Conservation (phyloP, 2,797 vertebrate genomes). For the Heteromormyrus szaboi region DNA sequence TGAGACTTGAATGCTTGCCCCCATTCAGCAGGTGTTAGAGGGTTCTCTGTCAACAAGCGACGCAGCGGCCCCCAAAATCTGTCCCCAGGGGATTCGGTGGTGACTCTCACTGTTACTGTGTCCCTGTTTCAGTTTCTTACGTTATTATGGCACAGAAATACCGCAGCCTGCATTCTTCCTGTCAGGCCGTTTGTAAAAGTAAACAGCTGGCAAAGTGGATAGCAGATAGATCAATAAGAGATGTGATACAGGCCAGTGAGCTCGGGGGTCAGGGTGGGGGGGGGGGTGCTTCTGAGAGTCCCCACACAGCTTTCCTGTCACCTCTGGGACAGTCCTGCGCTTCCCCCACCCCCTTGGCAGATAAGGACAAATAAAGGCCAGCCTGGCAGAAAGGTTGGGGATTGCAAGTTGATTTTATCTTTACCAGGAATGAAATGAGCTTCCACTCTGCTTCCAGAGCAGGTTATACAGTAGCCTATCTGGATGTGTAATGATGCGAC, state of each 20-base stretch:
- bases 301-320: background rate
- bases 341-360: background rate
- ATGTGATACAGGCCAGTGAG: background rate
- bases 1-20: background rate
- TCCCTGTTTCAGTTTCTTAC: background rate
- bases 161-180: background rate
- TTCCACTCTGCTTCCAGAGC: conserved; percentile 52
- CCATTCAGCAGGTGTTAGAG: background rate
- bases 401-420: conserved; percentile 65
- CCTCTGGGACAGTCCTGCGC: background rate
- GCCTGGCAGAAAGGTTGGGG: conserved; percentile 59
- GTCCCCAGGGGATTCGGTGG: background rate
- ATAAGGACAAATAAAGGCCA: conserved; percentile 46
- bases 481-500: background rate
- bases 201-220: background rate
- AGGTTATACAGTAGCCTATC: conserved; percentile 56
- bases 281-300: background rate
- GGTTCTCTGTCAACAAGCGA: background rate
- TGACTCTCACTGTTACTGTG: background rate
- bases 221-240: conserved; percentile 7
- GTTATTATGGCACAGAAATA: background rate
- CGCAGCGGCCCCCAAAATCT: background rate
- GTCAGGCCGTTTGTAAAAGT: conserved; percentile 7
- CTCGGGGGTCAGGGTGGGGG: background rate
- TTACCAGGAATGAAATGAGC: conserved; percentile 61